phyloP scores from a whole-genome alignment of 1,140 invertebrate genomes.

The Portunus trituberculatus region DNA sequence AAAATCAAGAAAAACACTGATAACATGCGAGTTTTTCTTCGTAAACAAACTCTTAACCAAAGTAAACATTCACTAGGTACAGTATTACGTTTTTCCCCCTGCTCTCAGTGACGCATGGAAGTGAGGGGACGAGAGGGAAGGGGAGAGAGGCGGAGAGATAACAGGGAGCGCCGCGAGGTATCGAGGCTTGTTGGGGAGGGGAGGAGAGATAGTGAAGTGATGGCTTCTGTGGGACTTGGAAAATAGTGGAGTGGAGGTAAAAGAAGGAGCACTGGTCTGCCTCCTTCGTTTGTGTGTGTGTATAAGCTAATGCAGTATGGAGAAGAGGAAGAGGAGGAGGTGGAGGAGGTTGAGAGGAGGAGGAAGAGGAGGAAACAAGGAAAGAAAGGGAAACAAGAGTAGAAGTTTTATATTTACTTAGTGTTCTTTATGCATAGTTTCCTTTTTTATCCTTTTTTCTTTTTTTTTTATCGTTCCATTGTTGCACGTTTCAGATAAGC shows the following conservation, averaged over 20 bases:
- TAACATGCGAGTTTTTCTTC: too few relatives aligned
- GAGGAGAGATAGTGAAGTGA: conserved; percentile 21
- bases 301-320: too few relatives aligned
- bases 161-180: background rate
- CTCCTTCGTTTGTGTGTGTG: background rate
- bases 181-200: background rate
- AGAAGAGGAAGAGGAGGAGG: too few relatives aligned
- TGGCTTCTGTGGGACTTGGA: background rate
- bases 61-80: too few relatives aligned
- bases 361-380: background rate
- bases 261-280: background rate
- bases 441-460: background rate
- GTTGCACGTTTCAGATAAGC: background rate
- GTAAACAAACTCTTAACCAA: too few relatives aligned
- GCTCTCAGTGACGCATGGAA: background rate
- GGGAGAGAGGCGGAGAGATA: background rate
- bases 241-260: background rate
- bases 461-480: background rate
- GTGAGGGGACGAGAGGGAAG: background rate
- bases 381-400: background rate
- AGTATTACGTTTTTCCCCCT: too few relatives aligned
- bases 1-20: too few relatives aligned
- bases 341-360: background rate
- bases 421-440: background rate
- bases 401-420: background rate